Percentiles rank a stretch among this genome's conserved stretches.
These are phyloP conservation scores for Pollenia labialis DNA, from an alignment of 2,888 invertebrate species.

Conservation along the genomic window DNA sequence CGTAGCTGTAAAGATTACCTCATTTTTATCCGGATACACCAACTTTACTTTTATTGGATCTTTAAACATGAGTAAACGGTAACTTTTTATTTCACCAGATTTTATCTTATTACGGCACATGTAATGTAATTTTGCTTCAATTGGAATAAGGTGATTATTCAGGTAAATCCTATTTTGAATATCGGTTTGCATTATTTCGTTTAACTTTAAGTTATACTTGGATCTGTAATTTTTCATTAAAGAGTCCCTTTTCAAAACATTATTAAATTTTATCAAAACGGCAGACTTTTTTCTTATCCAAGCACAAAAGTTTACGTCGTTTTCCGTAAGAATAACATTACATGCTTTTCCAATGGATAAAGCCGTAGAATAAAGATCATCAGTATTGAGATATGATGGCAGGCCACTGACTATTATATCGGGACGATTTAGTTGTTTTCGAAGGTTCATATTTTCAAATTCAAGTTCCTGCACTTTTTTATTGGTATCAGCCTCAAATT, in stretches of 20 bases:
- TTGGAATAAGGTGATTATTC: not conserved
- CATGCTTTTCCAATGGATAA: constrained; percentile 3
- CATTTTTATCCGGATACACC: not conserved
- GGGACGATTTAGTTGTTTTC: not conserved
- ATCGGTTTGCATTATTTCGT: not conserved
- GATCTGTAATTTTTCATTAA: constrained; percentile 8
- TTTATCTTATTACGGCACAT: not conserved
- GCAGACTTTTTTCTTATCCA: constrained; percentile 11
- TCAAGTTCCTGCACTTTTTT: not conserved
- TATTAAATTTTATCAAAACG: constrained; percentile 5
- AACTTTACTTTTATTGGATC: not conserved
- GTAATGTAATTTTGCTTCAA: not conserved
- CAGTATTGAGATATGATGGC: not conserved
- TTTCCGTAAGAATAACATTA: not conserved
- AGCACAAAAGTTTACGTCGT: constrained; percentile 15
- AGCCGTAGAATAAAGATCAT: not conserved
- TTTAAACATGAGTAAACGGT: not conserved
- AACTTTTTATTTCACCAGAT: not conserved
- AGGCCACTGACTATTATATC: not conserved
- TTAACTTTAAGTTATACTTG: not conserved
- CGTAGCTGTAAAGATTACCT: not conserved
- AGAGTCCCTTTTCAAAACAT: not conserved
- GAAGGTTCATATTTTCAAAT: not conserved
- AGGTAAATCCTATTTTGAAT: not conserved
- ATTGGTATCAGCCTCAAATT: not conserved